Base-by-base conservation (phyloP, 2,888 invertebrate genomes). In the Crioceris asparagi region DNA sequence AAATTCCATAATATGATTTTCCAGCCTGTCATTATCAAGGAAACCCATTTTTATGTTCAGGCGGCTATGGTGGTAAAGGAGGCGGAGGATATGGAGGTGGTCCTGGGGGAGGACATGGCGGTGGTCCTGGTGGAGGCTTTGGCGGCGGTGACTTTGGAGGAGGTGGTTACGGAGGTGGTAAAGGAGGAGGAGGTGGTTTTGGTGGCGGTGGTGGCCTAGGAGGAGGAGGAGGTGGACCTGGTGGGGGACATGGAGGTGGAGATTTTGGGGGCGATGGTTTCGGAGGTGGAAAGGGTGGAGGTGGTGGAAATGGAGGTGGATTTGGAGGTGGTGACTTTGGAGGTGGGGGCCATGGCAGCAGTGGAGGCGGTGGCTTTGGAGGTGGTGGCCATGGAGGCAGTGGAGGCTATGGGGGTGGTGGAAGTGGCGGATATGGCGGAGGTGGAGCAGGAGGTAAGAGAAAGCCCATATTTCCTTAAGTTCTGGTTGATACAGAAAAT, bases 261-360 rank as follows among this genome's bases (percentile, higher is more conserved):
- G 19, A 29, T 17, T 36, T 31, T n/a, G 39, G 38, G 4, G 33
- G 29, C 7, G 29, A 40, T 12, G 36, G 38, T 15, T 19, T 18
- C 21, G 41, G 45, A 17, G 44, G 46, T 30, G 38, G 41, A 5
- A 18, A 29, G 3, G 38, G 35, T 6, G 16, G 11, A 33, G 39
- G 10, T 32, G 8, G 11, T 12, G 27, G 29, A 11, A 29, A 15
- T 4, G 29, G 35, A 12, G 21, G 25, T 26, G 18, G 25, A 11
- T 17, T 17, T 27, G 35, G 35, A 8, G 27, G 17, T 11, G 25
- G 12, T 5, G 38, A 29, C 15, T 17, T 16, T n/a, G 32, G 37
- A 21, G 25, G 32, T n/a, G 31, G 25, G 30, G 34, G 10, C 11
- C 5, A 14, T 16, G 27, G 38, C n/a, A 27, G 32, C 17, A 31